Conservation (phyloP, 2,113 vertebrate genomes). For the Urocitellus parryii region DNA sequence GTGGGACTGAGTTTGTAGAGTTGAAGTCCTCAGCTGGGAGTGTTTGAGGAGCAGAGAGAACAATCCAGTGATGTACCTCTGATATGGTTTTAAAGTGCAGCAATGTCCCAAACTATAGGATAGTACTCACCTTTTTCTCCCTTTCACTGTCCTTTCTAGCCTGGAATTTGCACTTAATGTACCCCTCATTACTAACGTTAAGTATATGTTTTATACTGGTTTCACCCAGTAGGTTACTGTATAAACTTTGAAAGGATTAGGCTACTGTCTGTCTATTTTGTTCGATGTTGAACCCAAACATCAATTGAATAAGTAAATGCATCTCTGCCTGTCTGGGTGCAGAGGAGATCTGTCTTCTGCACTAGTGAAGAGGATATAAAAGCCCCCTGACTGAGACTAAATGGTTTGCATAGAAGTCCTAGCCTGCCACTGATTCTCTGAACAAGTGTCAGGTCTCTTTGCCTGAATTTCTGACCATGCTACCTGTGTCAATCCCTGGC, state of each 20-base stretch:
- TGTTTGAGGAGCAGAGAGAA: not conserved
- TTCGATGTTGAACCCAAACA: not conserved
- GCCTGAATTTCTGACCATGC: not conserved
- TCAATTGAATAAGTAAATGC: not conserved
- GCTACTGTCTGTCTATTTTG: not conserved
- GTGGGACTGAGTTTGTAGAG: accelerated
- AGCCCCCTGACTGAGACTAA: not conserved
- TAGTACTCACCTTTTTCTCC: not conserved
- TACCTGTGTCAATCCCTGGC: not conserved
- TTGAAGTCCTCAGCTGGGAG: not conserved
- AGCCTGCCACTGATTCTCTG: not conserved
- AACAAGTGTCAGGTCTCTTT: not conserved
- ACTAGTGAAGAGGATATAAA: not conserved
- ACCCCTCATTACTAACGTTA: not conserved
- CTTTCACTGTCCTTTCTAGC: not conserved
- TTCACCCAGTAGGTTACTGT: not conserved
- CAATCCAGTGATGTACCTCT: not conserved
- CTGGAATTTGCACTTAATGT: not conserved
- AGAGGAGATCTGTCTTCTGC: accelerated
- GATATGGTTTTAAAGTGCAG: no score
- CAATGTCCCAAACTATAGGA: not conserved
- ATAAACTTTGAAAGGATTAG: not conserved
- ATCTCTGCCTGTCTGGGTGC: not conserved
- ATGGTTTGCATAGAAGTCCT: not conserved
- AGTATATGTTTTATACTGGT: not conserved